Percentiles rank a stretch among this genome's conserved stretches.
These are phyloP conservation scores for Lasioglossum vierecki DNA, from an alignment of 2,888 invertebrate species.

Conservation along the genomic window DNA sequence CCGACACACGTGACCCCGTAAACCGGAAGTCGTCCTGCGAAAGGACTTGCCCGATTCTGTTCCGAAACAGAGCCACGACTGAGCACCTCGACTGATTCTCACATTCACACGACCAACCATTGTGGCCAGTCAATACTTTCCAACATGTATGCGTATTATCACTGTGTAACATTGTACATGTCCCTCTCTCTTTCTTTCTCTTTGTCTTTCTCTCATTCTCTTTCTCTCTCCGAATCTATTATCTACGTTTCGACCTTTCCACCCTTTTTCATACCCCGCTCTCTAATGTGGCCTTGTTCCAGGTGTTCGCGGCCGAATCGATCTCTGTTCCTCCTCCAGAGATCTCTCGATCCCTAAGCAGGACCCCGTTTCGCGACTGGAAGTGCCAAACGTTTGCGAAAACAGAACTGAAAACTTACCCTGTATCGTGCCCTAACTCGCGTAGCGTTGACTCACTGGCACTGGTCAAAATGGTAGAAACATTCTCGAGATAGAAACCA, in stretches of 20 bases:
- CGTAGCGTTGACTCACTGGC: background rate
- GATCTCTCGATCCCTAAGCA: background rate
- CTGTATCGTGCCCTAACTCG: background rate
- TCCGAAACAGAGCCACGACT: background rate
- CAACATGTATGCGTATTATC: slow-evolving; percentile 50
- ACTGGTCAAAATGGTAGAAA: background rate
- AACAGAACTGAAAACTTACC: background rate
- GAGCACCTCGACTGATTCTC: slow-evolving; percentile 6
- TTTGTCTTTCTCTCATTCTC: background rate
- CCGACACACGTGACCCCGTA: slow-evolving; percentile 19
- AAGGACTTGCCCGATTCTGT: background rate
- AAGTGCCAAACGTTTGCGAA: background rate
- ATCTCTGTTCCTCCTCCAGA: slow-evolving; percentile 22
- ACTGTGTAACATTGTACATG: slow-evolving; percentile 30
- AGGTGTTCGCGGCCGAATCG: slow-evolving; percentile 51
- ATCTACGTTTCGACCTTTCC: slow-evolving; percentile 1
- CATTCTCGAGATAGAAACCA: background rate
- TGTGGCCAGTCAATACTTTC: background rate
- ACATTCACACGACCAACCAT: background rate
- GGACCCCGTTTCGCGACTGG: slow-evolving; percentile 1
- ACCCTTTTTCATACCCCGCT: slow-evolving; percentile 18
- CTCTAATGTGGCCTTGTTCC: slow-evolving; percentile 61
- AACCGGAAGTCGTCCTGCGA: slow-evolving; percentile 5
- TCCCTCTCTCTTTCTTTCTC: slow-evolving; percentile 27
- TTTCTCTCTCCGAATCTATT: background rate